Percentiles rank a stretch among this genome's conserved stretches.
Conservation (phyloP, 2,113 vertebrate genomes). For the Callipepla squamata region DNA sequence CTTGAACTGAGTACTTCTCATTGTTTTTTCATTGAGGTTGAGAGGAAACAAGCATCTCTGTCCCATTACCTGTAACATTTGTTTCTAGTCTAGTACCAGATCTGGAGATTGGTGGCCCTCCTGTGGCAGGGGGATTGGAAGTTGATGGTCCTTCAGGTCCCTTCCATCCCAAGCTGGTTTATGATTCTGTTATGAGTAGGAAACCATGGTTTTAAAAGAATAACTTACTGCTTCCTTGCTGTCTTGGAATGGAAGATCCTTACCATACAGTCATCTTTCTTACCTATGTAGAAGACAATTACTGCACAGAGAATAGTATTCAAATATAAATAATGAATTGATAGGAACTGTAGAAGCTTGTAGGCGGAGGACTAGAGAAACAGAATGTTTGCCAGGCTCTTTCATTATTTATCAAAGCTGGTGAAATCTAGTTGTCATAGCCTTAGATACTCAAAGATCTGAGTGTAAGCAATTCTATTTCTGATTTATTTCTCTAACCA, state of each 20-base stretch:
- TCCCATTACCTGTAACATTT: background rate
- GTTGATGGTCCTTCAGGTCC: too few relatives aligned
- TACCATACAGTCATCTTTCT: background rate
- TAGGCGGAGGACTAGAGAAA: slow-evolving; percentile 47
- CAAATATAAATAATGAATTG: slow-evolving; percentile 63
- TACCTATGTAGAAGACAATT: background rate
- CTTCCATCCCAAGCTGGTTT: too few relatives aligned
- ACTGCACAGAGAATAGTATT: background rate
- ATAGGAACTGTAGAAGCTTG: slow-evolving; percentile 59
- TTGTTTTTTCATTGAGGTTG: background rate
- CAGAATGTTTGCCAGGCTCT: slow-evolving; percentile 43
- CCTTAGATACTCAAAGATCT: slow-evolving; percentile 1
- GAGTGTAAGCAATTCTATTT: background rate
- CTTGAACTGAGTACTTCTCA: background rate
- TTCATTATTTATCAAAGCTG: slow-evolving; percentile 62
- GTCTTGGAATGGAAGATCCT: background rate
- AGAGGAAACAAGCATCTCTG: background rate
- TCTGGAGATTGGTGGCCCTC: too few relatives aligned
- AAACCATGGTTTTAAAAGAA: background rate
- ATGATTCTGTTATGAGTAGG: background rate
- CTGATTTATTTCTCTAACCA: background rate
- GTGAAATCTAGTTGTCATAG: slow-evolving; percentile 54
- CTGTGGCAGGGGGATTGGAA: too few relatives aligned
- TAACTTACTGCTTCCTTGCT: background rate
- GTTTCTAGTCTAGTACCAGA: background rate